Percentiles rank a stretch among this genome's conserved stretches.
Conservation (phyloP, 1,140 invertebrate species). For the Cheumatopsyche charites region DNA sequence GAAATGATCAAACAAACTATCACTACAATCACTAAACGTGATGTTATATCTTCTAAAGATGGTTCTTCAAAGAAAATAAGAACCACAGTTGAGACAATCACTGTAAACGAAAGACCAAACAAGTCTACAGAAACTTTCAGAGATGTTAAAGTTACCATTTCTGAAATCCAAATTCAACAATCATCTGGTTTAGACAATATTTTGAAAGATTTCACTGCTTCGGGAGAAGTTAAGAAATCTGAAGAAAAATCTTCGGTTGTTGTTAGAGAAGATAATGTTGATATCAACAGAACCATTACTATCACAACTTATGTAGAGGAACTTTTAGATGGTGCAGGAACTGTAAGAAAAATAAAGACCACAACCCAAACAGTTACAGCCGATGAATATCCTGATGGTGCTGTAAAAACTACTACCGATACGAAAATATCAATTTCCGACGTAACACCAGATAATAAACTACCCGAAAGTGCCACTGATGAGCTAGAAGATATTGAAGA, state of each 20-base stretch:
- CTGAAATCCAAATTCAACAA: conserved; percentile 53
- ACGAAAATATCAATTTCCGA: conserved; percentile 49
- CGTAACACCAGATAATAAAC: conserved; percentile 35
- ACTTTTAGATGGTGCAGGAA: conserved; percentile 52
- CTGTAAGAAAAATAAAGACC: conserved; percentile 56
- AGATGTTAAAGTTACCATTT: conserved; percentile 58
- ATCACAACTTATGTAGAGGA: conserved; percentile 56
- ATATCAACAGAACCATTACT: conserved; percentile 53
- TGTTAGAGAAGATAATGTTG: conserved; percentile 52
- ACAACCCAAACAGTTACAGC: conserved; percentile 55
- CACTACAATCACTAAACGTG: conserved; percentile 58
- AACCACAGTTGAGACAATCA: conserved; percentile 58
- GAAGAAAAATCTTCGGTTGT: conserved; percentile 52
- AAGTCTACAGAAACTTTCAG: conserved; percentile 56
- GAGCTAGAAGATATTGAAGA: conserved; percentile 51
- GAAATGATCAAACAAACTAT: conserved; percentile 59
- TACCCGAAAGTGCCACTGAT: conserved; percentile 37
- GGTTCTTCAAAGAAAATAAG: conserved; percentile 53
- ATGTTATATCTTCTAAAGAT: conserved; percentile 55
- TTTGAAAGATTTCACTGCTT: conserved; percentile 49
- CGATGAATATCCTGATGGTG: conserved; percentile 59
- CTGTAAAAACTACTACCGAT: conserved; percentile 51
- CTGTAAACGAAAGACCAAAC: conserved; percentile 57
- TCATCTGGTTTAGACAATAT: conserved; percentile 54
- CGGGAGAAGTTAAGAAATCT: conserved; percentile 54